phyloP scores from a whole-genome alignment of 1,140 invertebrate genomes.

The Diachasma alloeum region DNA sequence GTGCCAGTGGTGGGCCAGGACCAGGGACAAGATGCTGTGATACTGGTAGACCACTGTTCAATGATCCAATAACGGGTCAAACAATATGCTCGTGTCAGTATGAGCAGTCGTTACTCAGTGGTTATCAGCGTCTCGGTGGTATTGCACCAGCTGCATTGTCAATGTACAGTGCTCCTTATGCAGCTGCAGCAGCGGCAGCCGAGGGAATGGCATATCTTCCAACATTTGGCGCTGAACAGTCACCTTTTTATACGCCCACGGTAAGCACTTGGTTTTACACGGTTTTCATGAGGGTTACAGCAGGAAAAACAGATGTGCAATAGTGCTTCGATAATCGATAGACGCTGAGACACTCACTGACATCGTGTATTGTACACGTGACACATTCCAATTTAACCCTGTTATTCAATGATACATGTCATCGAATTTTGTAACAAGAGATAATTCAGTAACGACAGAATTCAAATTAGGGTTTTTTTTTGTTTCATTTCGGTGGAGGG shows the following conservation, averaged over 20 bases:
- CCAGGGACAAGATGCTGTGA: conserved; percentile 82
- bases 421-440: background rate
- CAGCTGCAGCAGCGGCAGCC: conserved; percentile 71
- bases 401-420: background rate
- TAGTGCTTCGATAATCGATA: conserved; percentile 7
- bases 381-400: background rate
- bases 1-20: conserved; percentile 49
- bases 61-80: conserved; percentile 90
- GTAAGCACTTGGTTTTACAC: conserved; percentile 66
- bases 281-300: background rate
- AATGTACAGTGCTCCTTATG: conserved; percentile 80
- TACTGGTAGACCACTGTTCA: conserved; percentile 88
- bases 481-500: background rate
- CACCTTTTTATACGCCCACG: conserved; percentile 82
- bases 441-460: background rate
- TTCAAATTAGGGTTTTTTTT: background rate
- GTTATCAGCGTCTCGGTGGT: conserved; percentile 81
- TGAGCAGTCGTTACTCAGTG: conserved; percentile 70
- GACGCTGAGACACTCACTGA: background rate
- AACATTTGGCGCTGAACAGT: conserved; percentile 79
- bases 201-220: conserved; percentile 83
- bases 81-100: conserved; percentile 93
- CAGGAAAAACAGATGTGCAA: background rate
- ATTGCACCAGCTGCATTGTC: conserved; percentile 73
- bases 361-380: background rate